Conservation (phyloP, 2,797 vertebrate species). For the Gallinago solitaria region DNA sequence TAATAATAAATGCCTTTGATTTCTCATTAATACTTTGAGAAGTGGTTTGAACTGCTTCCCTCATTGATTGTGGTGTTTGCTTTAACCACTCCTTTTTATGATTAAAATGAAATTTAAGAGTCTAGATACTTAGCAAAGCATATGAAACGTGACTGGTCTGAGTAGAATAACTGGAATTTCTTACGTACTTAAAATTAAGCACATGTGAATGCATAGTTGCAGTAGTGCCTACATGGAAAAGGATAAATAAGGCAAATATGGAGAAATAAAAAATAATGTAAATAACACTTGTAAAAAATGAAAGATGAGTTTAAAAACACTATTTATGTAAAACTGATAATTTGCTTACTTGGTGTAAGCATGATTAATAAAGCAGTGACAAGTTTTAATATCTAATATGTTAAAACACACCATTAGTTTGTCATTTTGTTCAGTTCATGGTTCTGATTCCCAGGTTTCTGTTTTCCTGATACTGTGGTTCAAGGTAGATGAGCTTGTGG, state of each 20-base stretch:
- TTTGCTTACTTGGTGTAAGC: background rate
- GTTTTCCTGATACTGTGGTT: background rate
- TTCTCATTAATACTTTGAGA: background rate
- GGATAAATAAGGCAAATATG: background rate
- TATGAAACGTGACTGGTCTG: background rate
- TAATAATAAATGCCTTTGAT: background rate
- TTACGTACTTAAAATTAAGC: background rate
- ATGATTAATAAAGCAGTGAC: background rate
- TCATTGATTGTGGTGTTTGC: background rate
- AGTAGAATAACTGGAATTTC: background rate
- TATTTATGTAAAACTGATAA: rapidly evolving
- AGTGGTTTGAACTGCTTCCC: background rate
- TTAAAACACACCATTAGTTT: background rate
- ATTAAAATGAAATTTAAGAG: background rate
- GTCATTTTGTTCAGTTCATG: background rate
- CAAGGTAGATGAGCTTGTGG: background rate
- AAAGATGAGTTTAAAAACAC: background rate
- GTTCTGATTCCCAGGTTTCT: background rate
- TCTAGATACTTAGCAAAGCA: background rate
- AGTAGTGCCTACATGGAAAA: background rate
- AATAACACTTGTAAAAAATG: background rate
- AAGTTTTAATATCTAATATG: background rate
- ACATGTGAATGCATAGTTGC: background rate
- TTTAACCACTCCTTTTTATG: background rate
- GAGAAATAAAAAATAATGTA: background rate